Percentiles rank a stretch among this genome's conserved stretches.
Evolutionary conservation across 2,797 vertebrate species (phyloP).

Genomic region (Mustela erminea): DNA sequence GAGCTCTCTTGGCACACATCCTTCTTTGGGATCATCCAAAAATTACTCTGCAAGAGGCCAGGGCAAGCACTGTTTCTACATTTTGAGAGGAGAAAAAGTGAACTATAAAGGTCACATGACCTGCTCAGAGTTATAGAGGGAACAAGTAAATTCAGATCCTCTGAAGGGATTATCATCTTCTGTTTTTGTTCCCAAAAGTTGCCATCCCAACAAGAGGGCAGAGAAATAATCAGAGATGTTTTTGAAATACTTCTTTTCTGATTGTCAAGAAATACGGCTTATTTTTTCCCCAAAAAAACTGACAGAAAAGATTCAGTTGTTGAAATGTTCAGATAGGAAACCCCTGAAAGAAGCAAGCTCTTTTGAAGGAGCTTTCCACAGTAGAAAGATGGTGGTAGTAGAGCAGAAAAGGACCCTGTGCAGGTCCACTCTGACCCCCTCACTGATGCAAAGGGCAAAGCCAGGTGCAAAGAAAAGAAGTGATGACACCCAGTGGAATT

Average conservation of each 20-base stretch:
- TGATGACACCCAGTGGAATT: rapidly evolving
- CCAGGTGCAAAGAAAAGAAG: too few species aligned
- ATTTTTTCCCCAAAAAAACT: not conserved
- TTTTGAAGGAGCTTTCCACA: not conserved
- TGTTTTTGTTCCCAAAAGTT: not conserved
- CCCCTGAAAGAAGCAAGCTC: not conserved
- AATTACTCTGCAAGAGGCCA: not conserved
- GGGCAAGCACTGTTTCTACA: not conserved
- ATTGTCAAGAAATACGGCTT: not conserved
- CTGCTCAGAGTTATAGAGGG: not conserved
- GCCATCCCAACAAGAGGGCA: not conserved
- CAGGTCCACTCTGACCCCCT: rapidly evolving
- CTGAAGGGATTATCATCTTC: not conserved
- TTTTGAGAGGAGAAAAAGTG: not conserved
- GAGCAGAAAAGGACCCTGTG: rapidly evolving
- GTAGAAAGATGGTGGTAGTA: rapidly evolving
- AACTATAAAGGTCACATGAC: not conserved
- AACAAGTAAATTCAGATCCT: not conserved
- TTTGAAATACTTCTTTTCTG: not conserved
- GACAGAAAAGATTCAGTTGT: not conserved
- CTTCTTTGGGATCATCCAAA: not conserved
- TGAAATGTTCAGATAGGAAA: not conserved
- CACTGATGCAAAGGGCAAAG: not conserved
- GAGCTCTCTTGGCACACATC: not conserved
- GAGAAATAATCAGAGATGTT: not conserved